These are phyloP conservation scores for Caenorhabditis panamensis DNA, from an alignment of 2,888 invertebrate species.

Conservation along the genomic window DNA sequence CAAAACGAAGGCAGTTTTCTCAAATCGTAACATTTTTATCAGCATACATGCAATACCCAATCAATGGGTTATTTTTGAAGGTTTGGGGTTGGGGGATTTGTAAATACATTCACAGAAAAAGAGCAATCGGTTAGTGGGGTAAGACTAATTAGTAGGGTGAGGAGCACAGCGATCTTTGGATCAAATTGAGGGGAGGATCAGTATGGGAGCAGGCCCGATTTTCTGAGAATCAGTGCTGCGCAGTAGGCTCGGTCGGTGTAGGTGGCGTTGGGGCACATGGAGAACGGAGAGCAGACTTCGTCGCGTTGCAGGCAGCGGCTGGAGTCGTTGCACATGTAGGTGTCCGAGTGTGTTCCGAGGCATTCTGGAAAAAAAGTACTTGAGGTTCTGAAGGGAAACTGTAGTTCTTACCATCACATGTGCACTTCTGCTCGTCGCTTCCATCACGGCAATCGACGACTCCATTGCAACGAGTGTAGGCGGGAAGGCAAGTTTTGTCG, in stretches of 20 bases:
- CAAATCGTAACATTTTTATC: conserved; percentile 5
- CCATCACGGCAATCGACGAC: conserved; percentile 73
- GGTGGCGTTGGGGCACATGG: conserved; percentile 74
- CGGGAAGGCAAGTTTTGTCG: too few species aligned
- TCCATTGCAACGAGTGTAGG: conserved; percentile 71
- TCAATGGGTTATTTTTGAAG: neutral
- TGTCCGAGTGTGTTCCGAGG: conserved; percentile 64
- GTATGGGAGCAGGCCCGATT: conserved; percentile 25
- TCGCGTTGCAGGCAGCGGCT: conserved; percentile 72
- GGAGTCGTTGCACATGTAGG: conserved; percentile 73
- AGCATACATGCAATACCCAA: conserved; percentile 11
- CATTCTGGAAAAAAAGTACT: conserved; percentile 68
- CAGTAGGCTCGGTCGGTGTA: conserved; percentile 68
- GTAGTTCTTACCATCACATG: conserved; percentile 67
- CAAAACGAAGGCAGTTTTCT: too few species aligned
- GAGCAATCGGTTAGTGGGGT: conserved; percentile 17
- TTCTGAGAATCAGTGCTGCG: conserved; percentile 47
- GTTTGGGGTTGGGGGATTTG: neutral
- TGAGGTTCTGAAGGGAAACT: neutral
- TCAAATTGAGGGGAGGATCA: neutral
- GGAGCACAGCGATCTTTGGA: neutral
- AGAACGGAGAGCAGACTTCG: conserved; percentile 75
- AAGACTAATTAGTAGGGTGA: conserved; percentile 2
- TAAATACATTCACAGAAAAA: conserved; percentile 28
- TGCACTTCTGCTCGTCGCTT: conserved; percentile 73